A percentile compares a stretch with the other conserved stretches of the same genome.
These are phyloP conservation scores for Neria commutata DNA, from an alignment of 2,888 invertebrate species.

Conservation along the genomic window DNA sequence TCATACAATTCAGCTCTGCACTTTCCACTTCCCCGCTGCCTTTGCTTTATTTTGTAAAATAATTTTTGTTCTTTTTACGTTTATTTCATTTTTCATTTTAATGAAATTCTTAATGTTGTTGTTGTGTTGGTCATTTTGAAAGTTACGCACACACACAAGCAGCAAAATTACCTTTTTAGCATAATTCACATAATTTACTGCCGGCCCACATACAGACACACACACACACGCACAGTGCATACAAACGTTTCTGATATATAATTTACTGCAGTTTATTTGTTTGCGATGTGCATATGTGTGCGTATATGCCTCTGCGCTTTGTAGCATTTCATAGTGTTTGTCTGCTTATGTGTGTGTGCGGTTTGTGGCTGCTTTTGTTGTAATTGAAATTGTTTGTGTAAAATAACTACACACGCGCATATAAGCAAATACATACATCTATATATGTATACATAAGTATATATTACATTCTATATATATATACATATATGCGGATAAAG, in stretches of 20 bases:
- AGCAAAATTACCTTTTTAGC: too few species aligned
- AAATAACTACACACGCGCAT: slow-evolving; percentile 4
- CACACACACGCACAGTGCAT: neutral
- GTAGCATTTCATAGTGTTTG: neutral
- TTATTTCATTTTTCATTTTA: slow-evolving; percentile 54
- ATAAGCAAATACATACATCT: neutral
- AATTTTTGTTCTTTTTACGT: slow-evolving; percentile 28
- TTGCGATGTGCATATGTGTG: neutral
- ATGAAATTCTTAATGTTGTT: slow-evolving; percentile 40
- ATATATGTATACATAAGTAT: too few species aligned
- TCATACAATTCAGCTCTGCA: too few species aligned
- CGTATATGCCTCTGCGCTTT: neutral
- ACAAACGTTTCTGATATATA: slow-evolving; percentile 40
- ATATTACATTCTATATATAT: too few species aligned
- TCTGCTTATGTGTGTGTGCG: neutral
- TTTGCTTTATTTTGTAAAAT: too few species aligned
- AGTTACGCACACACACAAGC: too few species aligned
- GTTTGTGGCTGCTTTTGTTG: neutral
- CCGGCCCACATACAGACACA: slow-evolving; percentile 32
- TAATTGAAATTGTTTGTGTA: neutral
- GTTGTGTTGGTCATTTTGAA: too few species aligned
- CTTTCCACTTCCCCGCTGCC: too few species aligned
- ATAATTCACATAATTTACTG: too few species aligned
- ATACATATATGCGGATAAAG: too few species aligned
- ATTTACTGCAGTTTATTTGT: slow-evolving; percentile 45